Evolutionary conservation across 2,113 vertebrate species (phyloP).

Genomic region (Puntigrus tetrazona): DNA sequence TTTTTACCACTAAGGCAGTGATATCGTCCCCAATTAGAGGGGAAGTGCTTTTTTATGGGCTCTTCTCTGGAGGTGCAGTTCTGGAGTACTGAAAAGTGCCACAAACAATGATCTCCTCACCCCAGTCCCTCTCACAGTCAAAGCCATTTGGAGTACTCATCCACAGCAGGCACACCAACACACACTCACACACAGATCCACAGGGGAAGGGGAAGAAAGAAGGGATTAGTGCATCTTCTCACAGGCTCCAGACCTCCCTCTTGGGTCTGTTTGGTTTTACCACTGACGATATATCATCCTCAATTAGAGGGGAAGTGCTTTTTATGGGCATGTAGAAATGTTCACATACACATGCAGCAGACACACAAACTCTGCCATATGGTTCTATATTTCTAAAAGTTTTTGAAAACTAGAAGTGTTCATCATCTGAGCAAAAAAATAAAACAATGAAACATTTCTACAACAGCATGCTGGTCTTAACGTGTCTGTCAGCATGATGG

Average conservation of each 20-base stretch:
- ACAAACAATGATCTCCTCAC: conserved; percentile 17
- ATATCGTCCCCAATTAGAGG: conserved; percentile 70
- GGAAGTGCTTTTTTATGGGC: conserved; percentile 76
- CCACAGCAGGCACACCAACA: not conserved
- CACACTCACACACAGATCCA: not conserved
- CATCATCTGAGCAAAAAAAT: not conserved
- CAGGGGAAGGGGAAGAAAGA: not conserved
- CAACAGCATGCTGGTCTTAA: not conserved
- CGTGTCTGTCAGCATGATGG: not conserved
- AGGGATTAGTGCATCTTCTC: conserved; percentile 35
- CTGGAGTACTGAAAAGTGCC: conserved; percentile 28
- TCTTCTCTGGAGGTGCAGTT: conserved; percentile 48
- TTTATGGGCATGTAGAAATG: conserved; percentile 58
- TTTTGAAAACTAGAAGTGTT: not conserved
- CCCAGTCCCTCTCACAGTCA: not conserved
- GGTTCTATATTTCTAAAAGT: not conserved
- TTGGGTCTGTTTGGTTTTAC: conserved; percentile 65
- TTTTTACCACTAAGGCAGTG: conserved; percentile 67
- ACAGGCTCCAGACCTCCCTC: conserved; percentile 44
- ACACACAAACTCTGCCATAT: not conserved
- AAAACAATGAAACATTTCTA: not conserved
- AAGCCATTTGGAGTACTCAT: conserved; percentile 16
- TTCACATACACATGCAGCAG: not conserved
- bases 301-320: conserved; percentile 74
- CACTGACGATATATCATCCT: conserved; percentile 67